phyloP scores from a whole-genome alignment of 2,797 vertebrate species.

The Sebastes iracundus region DNA sequence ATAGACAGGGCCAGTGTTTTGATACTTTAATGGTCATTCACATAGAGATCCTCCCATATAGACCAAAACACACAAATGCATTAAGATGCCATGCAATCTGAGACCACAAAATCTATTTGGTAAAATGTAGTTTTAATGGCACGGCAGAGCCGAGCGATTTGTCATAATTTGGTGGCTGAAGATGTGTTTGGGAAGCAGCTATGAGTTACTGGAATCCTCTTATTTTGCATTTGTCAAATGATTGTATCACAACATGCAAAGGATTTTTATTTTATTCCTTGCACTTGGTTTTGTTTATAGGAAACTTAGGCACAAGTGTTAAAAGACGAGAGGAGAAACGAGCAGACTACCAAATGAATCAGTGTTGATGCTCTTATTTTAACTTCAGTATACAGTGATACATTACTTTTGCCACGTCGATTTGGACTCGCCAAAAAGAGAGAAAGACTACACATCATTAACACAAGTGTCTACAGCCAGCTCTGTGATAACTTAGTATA shows the following conservation, averaged over 20 bases:
- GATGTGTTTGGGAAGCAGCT: not conserved
- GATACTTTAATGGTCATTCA: constrained; percentile 24
- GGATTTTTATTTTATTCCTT: not conserved
- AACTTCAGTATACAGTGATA: not conserved
- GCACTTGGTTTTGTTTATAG: not conserved
- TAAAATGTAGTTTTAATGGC: constrained; percentile 19
- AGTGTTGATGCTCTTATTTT: not conserved
- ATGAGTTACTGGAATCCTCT: not conserved
- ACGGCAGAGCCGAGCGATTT: not conserved
- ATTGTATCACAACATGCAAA: not conserved
- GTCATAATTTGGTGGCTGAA: not conserved
- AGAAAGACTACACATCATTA: not conserved
- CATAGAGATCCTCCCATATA: not conserved
- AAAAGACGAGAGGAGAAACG: not conserved
- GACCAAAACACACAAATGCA: not conserved
- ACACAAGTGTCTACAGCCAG: not conserved
- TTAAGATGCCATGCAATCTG: not conserved
- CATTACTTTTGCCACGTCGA: not conserved
- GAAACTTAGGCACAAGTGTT: not conserved
- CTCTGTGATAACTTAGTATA: not conserved
- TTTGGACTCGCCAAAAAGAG: not conserved
- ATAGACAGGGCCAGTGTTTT: not conserved
- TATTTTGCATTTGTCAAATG: not conserved
- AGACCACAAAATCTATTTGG: not conserved
- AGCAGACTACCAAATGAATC: not conserved